These are phyloP conservation scores for Hemaris fuciformis DNA, from an alignment of 2,888 invertebrate species.

Conservation along the genomic window DNA sequence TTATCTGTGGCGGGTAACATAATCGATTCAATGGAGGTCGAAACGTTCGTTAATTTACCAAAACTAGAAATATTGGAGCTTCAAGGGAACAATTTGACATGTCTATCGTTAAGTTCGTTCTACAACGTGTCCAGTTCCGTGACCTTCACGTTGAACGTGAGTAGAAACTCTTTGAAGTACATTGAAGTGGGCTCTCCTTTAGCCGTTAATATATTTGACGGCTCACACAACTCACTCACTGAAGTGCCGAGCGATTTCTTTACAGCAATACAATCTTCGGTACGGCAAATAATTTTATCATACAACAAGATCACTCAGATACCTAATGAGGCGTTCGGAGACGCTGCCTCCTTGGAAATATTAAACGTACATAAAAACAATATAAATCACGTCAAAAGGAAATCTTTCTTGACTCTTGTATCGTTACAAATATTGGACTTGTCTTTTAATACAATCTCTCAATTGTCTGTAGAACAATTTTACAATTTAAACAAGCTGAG, in stretches of 20 bases:
- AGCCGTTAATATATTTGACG: constrained; percentile 86
- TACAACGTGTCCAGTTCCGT: constrained; percentile 84
- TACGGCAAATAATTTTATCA: constrained; percentile 86
- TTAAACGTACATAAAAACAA: constrained; percentile 88
- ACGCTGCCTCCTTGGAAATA: constrained; percentile 86
- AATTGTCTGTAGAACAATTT: constrained; percentile 90
- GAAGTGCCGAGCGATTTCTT: constrained; percentile 85
- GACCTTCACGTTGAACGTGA: constrained; percentile 88
- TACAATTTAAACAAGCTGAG: constrained; percentile 87
- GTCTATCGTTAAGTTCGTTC: constrained; percentile 85
- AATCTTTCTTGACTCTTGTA: constrained; percentile 88
- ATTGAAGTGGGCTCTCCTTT: constrained; percentile 76
- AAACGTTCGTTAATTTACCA: constrained; percentile 88
- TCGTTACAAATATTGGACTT: constrained; percentile 90
- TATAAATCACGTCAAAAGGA: constrained; percentile 85
- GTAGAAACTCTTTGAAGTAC: constrained; percentile 83
- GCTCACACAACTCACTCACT: constrained; percentile 85
- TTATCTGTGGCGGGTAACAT: constrained; percentile 92
- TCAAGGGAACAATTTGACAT: constrained; percentile 88
- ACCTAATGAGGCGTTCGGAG: constrained; percentile 88
- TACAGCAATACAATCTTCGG: constrained; percentile 82
- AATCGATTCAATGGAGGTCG: constrained; percentile 86
- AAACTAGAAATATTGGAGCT: constrained; percentile 89
- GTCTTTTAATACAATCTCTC: constrained; percentile 87
- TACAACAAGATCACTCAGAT: constrained; percentile 87